Evolutionary conservation across 2,888 invertebrate species (phyloP).

Genomic region (Trichopria drosophilae): DNA sequence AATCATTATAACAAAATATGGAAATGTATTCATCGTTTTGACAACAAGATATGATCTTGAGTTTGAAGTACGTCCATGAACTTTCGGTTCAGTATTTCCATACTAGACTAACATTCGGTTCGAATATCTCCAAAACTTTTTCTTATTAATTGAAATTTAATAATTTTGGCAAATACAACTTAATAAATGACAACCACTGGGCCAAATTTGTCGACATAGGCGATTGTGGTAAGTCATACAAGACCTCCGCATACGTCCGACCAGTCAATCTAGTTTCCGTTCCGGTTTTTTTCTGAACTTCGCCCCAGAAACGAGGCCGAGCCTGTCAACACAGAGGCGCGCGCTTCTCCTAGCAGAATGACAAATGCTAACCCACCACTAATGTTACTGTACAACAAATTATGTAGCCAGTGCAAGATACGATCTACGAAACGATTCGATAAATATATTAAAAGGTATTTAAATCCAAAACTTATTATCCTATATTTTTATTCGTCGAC

Average conservation of each 20-base stretch:
- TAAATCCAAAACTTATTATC: constrained; percentile 1
- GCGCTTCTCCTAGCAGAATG: constrained; percentile 51
- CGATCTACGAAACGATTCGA: constrained; percentile 43
- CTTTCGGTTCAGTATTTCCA: too few species aligned
- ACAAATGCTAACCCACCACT: constrained; percentile 53
- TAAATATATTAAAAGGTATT: constrained; percentile 34
- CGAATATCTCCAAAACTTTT: too few species aligned
- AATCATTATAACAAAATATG: too few species aligned
- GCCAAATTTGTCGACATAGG: constrained; percentile 56
- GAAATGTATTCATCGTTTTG: too few species aligned
- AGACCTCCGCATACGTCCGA: constrained; percentile 34
- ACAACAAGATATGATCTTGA: too few species aligned
- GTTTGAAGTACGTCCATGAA: too few species aligned
- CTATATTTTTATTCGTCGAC: too few species aligned
- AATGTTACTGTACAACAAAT: constrained; percentile 57
- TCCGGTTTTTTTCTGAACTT: constrained; percentile 52
- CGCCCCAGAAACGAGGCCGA: constrained; percentile 49
- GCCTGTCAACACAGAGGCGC: constrained; percentile 58
- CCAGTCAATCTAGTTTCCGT: constrained; percentile 48
- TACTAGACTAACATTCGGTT: too few species aligned
- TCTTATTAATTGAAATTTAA: too few species aligned
- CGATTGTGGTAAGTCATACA: constrained; percentile 54
- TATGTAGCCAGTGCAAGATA: constrained; percentile 50
- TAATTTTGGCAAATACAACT: too few species aligned
- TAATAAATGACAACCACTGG: constrained; percentile 52